A percentile compares a stretch with the other conserved stretches of the same genome.
Evolutionary conservation across 2,797 vertebrate species (phyloP).

Genomic region (Lutjanus campechanus): DNA sequence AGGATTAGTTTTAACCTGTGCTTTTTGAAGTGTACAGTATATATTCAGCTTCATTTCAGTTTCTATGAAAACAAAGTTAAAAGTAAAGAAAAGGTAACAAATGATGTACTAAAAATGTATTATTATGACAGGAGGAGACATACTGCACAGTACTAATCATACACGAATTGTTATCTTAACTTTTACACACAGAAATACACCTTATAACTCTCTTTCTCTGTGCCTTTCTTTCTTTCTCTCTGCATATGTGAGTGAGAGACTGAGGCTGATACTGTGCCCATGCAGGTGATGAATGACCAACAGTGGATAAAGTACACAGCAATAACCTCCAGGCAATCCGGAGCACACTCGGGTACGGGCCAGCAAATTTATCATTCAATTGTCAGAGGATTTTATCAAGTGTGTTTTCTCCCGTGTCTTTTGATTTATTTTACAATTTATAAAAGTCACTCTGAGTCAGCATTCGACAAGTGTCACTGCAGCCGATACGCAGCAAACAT

Average conservation of each 20-base stretch:
- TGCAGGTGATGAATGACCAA: conserved; percentile 85
- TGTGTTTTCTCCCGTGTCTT: conserved; percentile 79
- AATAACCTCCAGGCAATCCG: conserved; percentile 86
- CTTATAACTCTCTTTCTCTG: background rate
- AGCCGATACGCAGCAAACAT: conserved; percentile 19
- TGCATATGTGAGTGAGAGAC: conserved; percentile 66
- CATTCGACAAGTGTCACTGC: conserved; percentile 65
- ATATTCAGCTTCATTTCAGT: background rate
- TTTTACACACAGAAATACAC: conserved; percentile 19
- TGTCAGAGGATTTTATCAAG: conserved; percentile 86
- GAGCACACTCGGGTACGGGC: conserved; percentile 72
- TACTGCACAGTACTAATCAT: background rate
- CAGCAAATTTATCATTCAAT: conserved; percentile 87
- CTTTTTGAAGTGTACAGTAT: no score
- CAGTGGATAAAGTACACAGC: conserved; percentile 86
- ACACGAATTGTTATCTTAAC: conserved; percentile 8
- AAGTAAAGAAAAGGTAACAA: background rate
- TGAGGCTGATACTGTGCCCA: conserved; percentile 64
- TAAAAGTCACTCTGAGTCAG: conserved; percentile 81
- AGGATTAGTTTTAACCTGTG: background rate
- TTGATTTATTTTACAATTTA: conserved; percentile 86
- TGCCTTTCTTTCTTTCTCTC: conserved; percentile 19
- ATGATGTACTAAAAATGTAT: background rate
- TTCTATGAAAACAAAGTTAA: background rate
- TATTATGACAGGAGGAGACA: background rate